Evolutionary conservation across 2,797 vertebrate genomes (phyloP).

Genomic region (Notolepis coatsorum): DNA sequence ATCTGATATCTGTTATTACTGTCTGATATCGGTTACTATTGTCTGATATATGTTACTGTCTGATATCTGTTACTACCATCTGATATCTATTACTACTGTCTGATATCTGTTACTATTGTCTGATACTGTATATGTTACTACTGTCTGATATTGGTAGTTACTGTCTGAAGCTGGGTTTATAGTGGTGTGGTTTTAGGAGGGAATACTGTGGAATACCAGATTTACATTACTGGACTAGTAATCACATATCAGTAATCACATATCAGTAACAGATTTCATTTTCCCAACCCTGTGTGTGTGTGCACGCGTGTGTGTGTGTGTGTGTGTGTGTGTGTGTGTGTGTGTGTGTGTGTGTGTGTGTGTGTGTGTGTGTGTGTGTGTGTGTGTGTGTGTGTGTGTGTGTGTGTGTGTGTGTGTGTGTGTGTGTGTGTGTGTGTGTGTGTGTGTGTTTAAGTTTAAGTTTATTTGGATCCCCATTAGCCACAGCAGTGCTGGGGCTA

Average conservation of each 20-base stretch:
- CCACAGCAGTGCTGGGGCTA: no score
- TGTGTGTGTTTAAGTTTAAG: no score
- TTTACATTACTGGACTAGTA: no score
- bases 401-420: neutral
- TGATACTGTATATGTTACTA: neutral
- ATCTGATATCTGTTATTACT: neutral
- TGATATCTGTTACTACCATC: slow-evolving; percentile 40
- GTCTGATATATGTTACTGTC: neutral
- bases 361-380: neutral
- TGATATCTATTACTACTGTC: neutral
- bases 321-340: slow-evolving; percentile 26
- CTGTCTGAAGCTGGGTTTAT: neutral
- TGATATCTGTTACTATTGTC: slow-evolving; percentile 2
- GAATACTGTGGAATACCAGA: no score
- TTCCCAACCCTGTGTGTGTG: slow-evolving; percentile 7
- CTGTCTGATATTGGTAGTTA: neutral
- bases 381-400: neutral
- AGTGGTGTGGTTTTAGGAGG: no score
- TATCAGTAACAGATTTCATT: slow-evolving; percentile 26
- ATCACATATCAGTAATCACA: no score
- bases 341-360: slow-evolving; percentile 12
- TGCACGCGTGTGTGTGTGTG: slow-evolving; percentile 18
- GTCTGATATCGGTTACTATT: neutral
- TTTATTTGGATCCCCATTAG: no score
- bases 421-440: neutral